These are phyloP conservation scores for Rhizomys pruinosus DNA, from an alignment of 2,113 vertebrate genomes.

Conservation along the genomic window DNA sequence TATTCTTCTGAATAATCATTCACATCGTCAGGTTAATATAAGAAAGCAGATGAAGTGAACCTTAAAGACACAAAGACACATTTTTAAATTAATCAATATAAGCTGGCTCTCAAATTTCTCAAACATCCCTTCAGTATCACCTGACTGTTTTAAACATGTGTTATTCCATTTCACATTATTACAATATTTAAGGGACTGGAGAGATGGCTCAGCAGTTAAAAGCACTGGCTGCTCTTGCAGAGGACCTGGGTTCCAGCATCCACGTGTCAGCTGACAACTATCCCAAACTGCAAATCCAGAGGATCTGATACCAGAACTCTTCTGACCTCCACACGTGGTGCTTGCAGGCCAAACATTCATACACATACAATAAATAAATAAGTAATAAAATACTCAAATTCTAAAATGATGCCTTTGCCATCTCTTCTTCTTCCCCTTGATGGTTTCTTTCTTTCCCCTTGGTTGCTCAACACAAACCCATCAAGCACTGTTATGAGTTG, in stretches of 20 bases:
- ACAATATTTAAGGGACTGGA: not conserved
- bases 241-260: no score
- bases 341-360: no score
- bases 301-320: no score
- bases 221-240: no score
- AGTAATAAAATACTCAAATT: not conserved
- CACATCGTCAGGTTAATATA: not conserved
- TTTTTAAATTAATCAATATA: not conserved
- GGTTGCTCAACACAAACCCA: not conserved
- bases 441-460: not conserved
- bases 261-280: no score
- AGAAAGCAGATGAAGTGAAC: not conserved
- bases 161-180: not conserved
- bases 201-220: no score
- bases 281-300: no score
- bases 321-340: no score
- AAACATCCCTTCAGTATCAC: not conserved
- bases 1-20: not conserved
- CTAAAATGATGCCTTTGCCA: constrained; percentile 9
- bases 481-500: not conserved
- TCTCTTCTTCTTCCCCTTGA: not conserved
- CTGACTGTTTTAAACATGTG: not conserved
- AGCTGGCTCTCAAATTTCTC: constrained; percentile 4
- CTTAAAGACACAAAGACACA: constrained; percentile 23
- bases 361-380: no score